Conservation (phyloP, 2,113 vertebrate species). For the Cichladusa arquata region DNA sequence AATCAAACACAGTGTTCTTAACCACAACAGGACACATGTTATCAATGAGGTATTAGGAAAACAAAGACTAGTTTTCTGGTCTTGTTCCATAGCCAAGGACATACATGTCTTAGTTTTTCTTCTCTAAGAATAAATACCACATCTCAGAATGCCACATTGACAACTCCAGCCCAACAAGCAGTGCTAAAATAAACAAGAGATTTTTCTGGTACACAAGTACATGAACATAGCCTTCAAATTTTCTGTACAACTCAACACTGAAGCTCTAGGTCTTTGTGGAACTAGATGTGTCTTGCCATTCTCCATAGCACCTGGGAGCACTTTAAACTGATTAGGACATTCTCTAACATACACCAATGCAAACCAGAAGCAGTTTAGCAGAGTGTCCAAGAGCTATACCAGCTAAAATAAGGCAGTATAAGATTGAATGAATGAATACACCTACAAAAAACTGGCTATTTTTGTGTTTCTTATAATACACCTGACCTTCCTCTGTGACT, state of each 20-base stretch:
- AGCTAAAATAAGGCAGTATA: background rate
- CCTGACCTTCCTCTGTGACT: background rate
- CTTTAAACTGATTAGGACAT: background rate
- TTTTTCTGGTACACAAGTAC: background rate
- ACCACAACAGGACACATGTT: background rate
- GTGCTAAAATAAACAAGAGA: background rate
- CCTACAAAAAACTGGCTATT: background rate
- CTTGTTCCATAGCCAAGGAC: background rate
- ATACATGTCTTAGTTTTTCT: background rate
- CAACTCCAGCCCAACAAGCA: background rate
- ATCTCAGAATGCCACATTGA: background rate
- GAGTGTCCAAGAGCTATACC: background rate
- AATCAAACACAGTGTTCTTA: background rate
- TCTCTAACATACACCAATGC: background rate
- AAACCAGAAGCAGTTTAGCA: background rate
- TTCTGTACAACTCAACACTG: background rate
- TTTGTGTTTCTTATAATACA: background rate
- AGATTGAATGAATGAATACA: background rate
- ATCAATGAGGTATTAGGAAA: background rate
- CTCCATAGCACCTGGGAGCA: background rate
- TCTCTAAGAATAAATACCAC: background rate
- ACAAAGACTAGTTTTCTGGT: background rate
- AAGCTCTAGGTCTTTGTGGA: background rate
- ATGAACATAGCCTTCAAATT: background rate
- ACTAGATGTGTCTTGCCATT: background rate